These are phyloP conservation scores for Caenorhabditis briggsae DNA, from an alignment of 1,140 invertebrate species.

Conservation along the genomic window DNA sequence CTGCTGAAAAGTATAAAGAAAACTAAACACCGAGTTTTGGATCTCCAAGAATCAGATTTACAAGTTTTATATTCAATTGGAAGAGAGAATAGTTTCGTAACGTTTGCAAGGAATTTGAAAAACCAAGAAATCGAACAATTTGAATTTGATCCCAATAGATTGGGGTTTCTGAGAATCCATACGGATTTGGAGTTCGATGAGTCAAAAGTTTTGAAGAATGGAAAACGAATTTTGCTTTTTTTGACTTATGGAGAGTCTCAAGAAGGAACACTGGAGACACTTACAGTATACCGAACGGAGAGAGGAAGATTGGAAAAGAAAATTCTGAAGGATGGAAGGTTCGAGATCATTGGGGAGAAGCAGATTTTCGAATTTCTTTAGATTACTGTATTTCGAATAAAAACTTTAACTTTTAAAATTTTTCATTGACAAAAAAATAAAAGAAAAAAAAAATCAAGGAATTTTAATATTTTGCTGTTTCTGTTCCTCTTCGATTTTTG, in stretches of 20 bases:
- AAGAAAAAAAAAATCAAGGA: not conserved
- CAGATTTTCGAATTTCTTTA: not conserved
- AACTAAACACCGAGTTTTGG: not conserved
- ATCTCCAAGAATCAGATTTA: not conserved
- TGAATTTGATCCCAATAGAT: not conserved
- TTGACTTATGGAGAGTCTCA: not conserved
- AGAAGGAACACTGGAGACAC: not conserved
- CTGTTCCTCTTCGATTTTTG: not conserved
- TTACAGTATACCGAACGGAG: not conserved
- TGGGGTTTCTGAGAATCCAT: not conserved
- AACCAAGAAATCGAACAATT: not conserved
- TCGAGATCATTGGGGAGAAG: not conserved
- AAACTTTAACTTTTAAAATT: too few relatives aligned
- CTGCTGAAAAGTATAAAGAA: not conserved
- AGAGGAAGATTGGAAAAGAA: not conserved
- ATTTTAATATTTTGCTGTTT: not conserved
- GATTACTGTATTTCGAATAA: too few relatives aligned
- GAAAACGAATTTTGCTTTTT: not conserved
- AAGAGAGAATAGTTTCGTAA: not conserved
- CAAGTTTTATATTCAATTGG: not conserved
- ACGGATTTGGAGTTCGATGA: not conserved
- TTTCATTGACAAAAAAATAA: not conserved
- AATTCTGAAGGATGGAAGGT: not conserved
- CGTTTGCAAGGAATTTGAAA: not conserved
- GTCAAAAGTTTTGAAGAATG: not conserved